Conservation (phyloP, 53 echinoderm and acorn worm genomes). For the Antedon mediterranea region DNA sequence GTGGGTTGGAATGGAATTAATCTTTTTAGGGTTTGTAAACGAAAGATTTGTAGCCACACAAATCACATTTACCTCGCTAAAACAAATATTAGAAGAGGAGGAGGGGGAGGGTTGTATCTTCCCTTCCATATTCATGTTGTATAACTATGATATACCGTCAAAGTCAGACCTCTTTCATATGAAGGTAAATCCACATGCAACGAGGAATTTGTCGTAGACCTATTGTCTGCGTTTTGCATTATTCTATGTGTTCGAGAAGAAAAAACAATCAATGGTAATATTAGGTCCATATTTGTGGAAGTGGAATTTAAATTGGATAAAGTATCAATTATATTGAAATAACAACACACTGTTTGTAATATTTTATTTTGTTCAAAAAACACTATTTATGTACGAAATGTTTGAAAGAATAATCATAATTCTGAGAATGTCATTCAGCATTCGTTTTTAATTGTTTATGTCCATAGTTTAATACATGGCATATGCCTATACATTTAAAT, state of each 20-base stretch:
- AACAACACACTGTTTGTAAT: background rate
- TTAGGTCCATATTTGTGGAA: background rate
- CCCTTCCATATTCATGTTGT: too few relatives aligned
- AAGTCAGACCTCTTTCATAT: too few relatives aligned
- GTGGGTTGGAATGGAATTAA: background rate
- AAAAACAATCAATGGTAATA: background rate
- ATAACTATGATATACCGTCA: too few relatives aligned
- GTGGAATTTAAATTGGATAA: background rate
- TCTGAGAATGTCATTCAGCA: too few relatives aligned
- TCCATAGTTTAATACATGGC: too few relatives aligned
- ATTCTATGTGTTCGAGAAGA: background rate
- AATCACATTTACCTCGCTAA: background rate
- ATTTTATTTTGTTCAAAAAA: background rate
- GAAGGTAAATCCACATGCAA: background rate
- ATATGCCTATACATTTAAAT: too few relatives aligned
- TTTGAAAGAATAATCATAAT: too few relatives aligned
- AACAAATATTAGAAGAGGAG: background rate
- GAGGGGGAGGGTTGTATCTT: too few relatives aligned
- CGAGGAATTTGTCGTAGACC: background rate
- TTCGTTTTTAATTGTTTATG: too few relatives aligned
- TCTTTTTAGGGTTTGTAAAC: background rate
- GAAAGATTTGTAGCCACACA: background rate
- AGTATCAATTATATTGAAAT: background rate
- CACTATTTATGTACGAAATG: background rate
- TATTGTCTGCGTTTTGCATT: background rate